phyloP scores from a whole-genome alignment of 1,140 invertebrate genomes.

The Drosophila subpulchrella region DNA sequence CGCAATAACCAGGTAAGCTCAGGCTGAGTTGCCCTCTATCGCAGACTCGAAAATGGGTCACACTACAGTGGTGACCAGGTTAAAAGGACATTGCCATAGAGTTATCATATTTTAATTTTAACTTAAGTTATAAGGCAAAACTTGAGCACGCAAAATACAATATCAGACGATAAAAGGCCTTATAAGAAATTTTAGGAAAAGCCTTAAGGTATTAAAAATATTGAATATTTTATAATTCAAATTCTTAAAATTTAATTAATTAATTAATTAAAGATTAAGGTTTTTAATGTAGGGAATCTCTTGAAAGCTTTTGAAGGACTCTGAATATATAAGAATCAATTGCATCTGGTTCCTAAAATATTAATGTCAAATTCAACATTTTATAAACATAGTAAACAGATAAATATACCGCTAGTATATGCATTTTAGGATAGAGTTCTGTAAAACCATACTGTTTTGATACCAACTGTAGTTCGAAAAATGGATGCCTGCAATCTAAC shows the following conservation, averaged over 20 bases:
- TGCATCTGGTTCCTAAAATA: too few relatives aligned
- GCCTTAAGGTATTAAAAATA: not conserved
- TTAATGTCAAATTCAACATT: too few relatives aligned
- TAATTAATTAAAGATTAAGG: too few relatives aligned
- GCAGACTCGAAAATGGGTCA: conserved; percentile 66
- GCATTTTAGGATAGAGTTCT: not conserved
- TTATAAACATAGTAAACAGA: too few relatives aligned
- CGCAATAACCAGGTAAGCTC: conserved; percentile 74
- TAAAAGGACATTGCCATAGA: not conserved
- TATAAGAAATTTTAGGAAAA: too few relatives aligned
- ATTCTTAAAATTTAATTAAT: too few relatives aligned
- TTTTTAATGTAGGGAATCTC: too few relatives aligned
- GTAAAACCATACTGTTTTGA: not conserved
- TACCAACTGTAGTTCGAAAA: conserved; percentile 11
- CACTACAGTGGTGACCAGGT: conserved; percentile 21
- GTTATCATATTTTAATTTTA: not conserved
- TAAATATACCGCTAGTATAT: too few relatives aligned
- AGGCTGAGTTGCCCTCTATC: conserved; percentile 41
- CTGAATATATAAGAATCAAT: too few relatives aligned
- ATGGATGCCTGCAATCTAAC: conserved; percentile 1
- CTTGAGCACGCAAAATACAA: not conserved
- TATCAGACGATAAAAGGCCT: too few relatives aligned
- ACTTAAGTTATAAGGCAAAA: not conserved
- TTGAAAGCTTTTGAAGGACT: too few relatives aligned
- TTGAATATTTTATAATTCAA: not conserved